Percentiles rank a stretch among this genome's conserved stretches.
phyloP scores from a whole-genome alignment of 2,113 vertebrate genomes.

The Coryphaenoides rupestris region DNA sequence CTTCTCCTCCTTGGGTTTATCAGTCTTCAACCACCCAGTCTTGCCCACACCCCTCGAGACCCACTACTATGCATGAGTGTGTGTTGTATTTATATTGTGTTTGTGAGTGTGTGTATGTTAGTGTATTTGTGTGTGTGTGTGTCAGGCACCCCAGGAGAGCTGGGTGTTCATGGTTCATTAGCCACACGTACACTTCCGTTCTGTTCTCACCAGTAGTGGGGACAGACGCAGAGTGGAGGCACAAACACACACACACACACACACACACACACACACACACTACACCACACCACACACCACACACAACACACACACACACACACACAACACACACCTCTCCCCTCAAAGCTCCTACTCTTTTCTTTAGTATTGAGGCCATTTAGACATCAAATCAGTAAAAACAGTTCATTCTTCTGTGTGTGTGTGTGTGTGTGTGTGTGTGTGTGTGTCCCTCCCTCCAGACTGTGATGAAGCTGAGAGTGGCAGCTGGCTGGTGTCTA shows the following conservation, averaged over 20 bases:
- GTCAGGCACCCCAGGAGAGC: slow-evolving; percentile 60
- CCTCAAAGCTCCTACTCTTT: no score
- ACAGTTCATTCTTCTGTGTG: no score
- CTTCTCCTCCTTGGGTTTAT: slow-evolving; percentile 39
- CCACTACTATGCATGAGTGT: not conserved
- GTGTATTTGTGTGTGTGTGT: slow-evolving; percentile 19
- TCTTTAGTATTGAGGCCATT: no score
- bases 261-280: no score
- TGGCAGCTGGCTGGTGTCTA: slow-evolving; percentile 48
- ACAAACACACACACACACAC: slow-evolving; percentile 13
- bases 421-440: no score
- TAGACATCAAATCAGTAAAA: no score
- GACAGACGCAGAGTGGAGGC: slow-evolving; percentile 41
- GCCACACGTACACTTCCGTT: slow-evolving; percentile 67
- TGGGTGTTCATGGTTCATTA: slow-evolving; percentile 71
- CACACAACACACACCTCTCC: no score
- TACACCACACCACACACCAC: no score
- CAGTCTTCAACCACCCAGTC: slow-evolving; percentile 45
- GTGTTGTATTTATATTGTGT: no score
- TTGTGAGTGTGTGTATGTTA: slow-evolving; percentile 8
- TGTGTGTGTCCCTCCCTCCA: slow-evolving; percentile 20
- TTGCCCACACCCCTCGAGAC: slow-evolving; percentile 34
- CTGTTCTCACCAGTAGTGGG: slow-evolving; percentile 56
- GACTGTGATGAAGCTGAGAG: slow-evolving; percentile 28
- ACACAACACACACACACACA: no score